Percentiles rank a stretch among this genome's conserved stretches.
Evolutionary conservation across 1,140 invertebrate genomes (phyloP).

Genomic region (Acromyrmex charruanus): DNA sequence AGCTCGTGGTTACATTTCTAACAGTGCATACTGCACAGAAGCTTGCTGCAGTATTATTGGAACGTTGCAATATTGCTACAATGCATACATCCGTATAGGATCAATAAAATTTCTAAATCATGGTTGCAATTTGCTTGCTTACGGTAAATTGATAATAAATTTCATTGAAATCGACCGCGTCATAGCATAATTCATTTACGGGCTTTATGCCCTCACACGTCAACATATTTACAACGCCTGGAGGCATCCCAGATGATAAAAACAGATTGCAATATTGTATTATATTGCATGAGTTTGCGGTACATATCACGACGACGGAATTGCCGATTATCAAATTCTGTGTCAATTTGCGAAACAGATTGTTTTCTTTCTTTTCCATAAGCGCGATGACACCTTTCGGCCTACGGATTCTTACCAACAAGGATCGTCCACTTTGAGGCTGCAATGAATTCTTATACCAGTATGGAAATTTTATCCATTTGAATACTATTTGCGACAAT

Average conservation of each 20-base stretch:
- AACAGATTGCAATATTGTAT: constrained; percentile 1
- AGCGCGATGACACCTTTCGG: background rate
- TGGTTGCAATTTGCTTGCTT: background rate
- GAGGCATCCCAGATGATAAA: background rate
- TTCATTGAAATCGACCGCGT: background rate
- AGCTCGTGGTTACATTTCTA: too few species aligned
- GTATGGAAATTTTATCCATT: background rate
- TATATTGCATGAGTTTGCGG: background rate
- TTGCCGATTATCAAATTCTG: constrained; percentile 15
- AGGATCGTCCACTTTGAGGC: background rate
- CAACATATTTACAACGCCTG: constrained; percentile 10
- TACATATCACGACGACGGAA: constrained; percentile 13
- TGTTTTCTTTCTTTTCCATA: background rate
- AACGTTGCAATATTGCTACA: too few species aligned
- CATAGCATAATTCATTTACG: background rate
- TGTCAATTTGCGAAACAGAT: background rate
- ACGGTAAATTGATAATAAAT: background rate
- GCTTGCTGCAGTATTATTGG: too few species aligned
- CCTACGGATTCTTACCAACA: background rate
- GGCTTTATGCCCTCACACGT: background rate
- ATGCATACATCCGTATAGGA: too few species aligned
- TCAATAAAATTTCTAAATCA: background rate
- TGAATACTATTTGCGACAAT: background rate
- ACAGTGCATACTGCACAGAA: too few species aligned
- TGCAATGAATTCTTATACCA: too few species aligned